These are phyloP conservation scores for Boloria euphrosyne DNA, from an alignment of 2,888 invertebrate species.

Conservation along the genomic window DNA sequence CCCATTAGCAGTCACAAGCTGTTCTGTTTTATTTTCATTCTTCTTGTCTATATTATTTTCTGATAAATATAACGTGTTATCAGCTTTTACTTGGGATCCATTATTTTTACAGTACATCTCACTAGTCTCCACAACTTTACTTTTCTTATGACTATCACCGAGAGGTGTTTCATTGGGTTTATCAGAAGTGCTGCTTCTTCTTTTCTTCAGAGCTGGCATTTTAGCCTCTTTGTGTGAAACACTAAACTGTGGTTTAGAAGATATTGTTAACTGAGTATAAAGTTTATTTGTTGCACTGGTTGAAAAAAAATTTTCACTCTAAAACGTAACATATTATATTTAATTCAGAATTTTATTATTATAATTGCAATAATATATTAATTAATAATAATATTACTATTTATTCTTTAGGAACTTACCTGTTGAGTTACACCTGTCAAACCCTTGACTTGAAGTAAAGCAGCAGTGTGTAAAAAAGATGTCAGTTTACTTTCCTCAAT, in stretches of 20 bases:
- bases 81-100: slow-evolving; percentile 55
- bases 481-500: slow-evolving; percentile 85
- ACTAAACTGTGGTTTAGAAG: slow-evolving; percentile 63
- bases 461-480: slow-evolving; percentile 86
- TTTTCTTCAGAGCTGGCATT: slow-evolving; percentile 69
- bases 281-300: slow-evolving; percentile 72
- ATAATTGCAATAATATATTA: neutral
- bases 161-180: slow-evolving; percentile 69
- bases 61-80: slow-evolving; percentile 52
- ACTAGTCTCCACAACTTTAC: slow-evolving; percentile 65
- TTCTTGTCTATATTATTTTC: slow-evolving; percentile 71
- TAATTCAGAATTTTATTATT: neutral
- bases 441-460: slow-evolving; percentile 86
- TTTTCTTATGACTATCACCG: slow-evolving; percentile 65
- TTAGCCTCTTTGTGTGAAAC: slow-evolving; percentile 66
- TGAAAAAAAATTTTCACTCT: slow-evolving; percentile 71
- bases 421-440: slow-evolving; percentile 81
- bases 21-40: slow-evolving; percentile 59
- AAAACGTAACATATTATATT: slow-evolving; percentile 44
- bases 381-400: no score
- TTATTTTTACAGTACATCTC: slow-evolving; percentile 69
- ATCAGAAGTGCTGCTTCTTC: slow-evolving; percentile 75
- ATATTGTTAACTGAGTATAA: slow-evolving; percentile 75
- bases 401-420: slow-evolving; percentile 48
- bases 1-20: slow-evolving; percentile 64